A percentile compares a stretch with the other conserved stretches of the same genome.
These are phyloP conservation scores for Taurulus bubalis DNA, from an alignment of 2,113 vertebrate species.

Conservation along the genomic window DNA sequence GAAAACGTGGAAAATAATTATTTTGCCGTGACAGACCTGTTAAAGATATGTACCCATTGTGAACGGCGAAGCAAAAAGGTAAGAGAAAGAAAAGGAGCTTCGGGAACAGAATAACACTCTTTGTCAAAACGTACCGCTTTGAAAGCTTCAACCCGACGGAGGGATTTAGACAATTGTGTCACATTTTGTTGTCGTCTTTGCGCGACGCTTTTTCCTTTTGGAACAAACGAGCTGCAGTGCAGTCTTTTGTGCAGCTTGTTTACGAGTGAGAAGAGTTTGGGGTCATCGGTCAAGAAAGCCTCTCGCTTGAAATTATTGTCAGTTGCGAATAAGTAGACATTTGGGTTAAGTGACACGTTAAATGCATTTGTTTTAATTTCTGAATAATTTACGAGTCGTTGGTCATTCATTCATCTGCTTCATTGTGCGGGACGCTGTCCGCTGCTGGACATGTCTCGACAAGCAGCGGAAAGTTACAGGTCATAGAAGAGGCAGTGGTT, in stretches of 20 bases:
- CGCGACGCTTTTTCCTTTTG: constrained; percentile 15
- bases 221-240: constrained; percentile 71
- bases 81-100: constrained; percentile 37
- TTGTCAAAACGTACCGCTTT: neutral
- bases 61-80: constrained; percentile 84
- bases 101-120: neutral
- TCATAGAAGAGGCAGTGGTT: neutral
- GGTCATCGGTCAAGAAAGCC: neutral
- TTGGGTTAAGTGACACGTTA: neutral
- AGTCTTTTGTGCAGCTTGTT: constrained; percentile 80
- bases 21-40: constrained; percentile 74
- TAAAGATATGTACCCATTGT: constrained; percentile 85
- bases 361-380: neutral
- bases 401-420: constrained; percentile 65
- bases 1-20: constrained; percentile 77
- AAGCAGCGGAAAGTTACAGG: constrained; percentile 72
- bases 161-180: neutral
- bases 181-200: neutral
- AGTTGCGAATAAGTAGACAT: neutral
- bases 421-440: constrained; percentile 49
- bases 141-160: too few species aligned
- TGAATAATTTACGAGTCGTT: neutral
- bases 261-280: constrained; percentile 51
- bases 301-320: neutral
- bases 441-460: constrained; percentile 68